A percentile compares a stretch with the other conserved stretches of the same genome.
Conservation (phyloP, 2,797 vertebrate genomes). For the Bradypodion ventrale region DNA sequence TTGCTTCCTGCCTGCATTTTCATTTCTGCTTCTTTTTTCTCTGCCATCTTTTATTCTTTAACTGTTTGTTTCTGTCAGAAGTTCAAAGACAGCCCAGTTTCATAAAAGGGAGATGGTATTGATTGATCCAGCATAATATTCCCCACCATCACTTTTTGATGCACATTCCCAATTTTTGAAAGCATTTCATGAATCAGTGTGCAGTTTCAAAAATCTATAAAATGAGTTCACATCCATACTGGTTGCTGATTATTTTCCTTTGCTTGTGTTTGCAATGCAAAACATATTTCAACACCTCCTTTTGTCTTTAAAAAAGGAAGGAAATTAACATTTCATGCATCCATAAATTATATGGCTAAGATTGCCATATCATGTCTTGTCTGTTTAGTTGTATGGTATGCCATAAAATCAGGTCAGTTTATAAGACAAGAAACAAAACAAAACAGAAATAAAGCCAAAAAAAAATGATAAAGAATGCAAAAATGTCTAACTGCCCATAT, state of each 20-base stretch:
- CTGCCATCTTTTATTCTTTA: conserved; percentile 66
- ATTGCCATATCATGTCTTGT: conserved; percentile 35
- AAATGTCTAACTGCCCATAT: no score
- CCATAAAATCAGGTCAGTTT: conserved; percentile 28
- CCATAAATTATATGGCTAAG: conserved; percentile 58
- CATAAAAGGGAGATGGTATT: conserved; percentile 55
- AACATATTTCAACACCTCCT: conserved; percentile 36
- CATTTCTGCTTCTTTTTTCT: conserved; percentile 64
- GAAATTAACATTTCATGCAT: conserved; percentile 24
- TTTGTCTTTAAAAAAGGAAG: conserved; percentile 35
- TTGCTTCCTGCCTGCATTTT: conserved; percentile 50
- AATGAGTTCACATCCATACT: conserved; percentile 59
- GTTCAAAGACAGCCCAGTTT: conserved; percentile 66
- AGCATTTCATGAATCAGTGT: conserved; percentile 69
- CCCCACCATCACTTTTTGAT: conserved; percentile 49
- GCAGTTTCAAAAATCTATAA: conserved; percentile 69
- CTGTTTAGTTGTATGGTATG: conserved; percentile 13
- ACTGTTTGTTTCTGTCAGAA: conserved; percentile 64
- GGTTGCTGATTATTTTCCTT: conserved; percentile 52
- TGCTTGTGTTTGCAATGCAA: conserved; percentile 52
- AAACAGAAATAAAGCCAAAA: no score
- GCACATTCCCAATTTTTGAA: conserved; percentile 64
- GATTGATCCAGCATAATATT: conserved; percentile 63
- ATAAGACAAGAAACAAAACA: no score
- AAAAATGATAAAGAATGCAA: no score